Percentiles rank a stretch among this genome's conserved stretches.
Conservation (phyloP, 2,888 invertebrate species). For the Perdita meconis region DNA sequence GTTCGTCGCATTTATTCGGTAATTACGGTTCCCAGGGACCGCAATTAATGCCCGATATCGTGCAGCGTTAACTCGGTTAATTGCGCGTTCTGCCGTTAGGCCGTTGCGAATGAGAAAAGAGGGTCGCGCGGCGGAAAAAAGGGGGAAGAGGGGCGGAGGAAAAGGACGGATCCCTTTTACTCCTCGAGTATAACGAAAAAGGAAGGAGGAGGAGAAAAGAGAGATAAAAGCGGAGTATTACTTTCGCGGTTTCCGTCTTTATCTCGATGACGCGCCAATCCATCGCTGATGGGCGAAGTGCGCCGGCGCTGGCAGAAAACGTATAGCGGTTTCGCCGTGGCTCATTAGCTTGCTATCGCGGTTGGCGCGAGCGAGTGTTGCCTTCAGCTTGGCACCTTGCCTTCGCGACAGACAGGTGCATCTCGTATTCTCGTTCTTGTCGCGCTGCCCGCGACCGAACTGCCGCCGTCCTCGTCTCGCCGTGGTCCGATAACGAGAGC, state of each 20-base stretch:
- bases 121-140: neutral
- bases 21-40: neutral
- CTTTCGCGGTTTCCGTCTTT: constrained; percentile 60
- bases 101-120: constrained; percentile 7
- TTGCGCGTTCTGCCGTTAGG: constrained; percentile 1
- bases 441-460: constrained; percentile 25
- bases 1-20: neutral
- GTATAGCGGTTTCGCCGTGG: constrained; percentile 69
- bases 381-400: constrained; percentile 75
- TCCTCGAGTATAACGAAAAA: constrained; percentile 41
- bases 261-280: constrained; percentile 38
- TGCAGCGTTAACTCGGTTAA: constrained; percentile 22
- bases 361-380: constrained; percentile 75
- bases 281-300: constrained; percentile 14
- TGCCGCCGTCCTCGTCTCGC: constrained; percentile 67
- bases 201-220: too few species aligned
- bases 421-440: constrained; percentile 61
- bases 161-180: neutral
- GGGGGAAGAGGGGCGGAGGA: neutral
- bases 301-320: constrained; percentile 42
- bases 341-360: constrained; percentile 81
- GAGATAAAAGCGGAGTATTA: constrained; percentile 53
- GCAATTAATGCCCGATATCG: constrained; percentile 15
- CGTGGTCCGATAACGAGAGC: constrained; percentile 74
- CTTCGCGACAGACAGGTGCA: constrained; percentile 79